Evolutionary conservation across 2,797 vertebrate genomes (phyloP), one percentile per base, ranked within the genome.

Genomic region (Anabas testudineus): DNA sequence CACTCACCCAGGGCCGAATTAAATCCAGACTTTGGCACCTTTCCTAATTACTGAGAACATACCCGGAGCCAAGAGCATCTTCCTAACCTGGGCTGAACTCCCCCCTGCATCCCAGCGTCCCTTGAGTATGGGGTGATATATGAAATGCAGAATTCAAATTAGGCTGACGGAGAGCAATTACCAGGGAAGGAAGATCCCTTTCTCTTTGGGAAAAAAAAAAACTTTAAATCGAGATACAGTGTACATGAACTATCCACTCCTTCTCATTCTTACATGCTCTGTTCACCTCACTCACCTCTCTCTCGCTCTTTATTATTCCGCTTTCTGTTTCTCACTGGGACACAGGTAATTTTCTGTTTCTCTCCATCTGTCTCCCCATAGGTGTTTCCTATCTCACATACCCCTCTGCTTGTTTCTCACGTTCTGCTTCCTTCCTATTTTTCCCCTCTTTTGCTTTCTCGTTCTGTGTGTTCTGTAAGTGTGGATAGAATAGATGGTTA

Each of bases 11-110:
- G 85, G 87, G 89, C 87, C 52, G 61, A 88, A 93, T 93, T 93
- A 91, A 93, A 92, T 92, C 88, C 91, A 91, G 92, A 91, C 82
- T 87, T 87, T 93, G 91, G 90, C 91, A 90, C 91, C 88, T 87
- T 86, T 92, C 90, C 92, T 92, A 94, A 94, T 94, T 92, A 92
- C 88, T 80, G 85, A 91, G 89, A 92, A 90, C 85, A 82, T 78
- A 90, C 74, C 64, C 74, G 2, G 65, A 89, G 91, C 90, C 85
- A 87, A 90, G 71, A 86, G 78, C 82, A 78, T 76, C 72, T 78
- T 80, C 47, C 79, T 90, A 93, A 92, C 91, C 91, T 85, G 74
- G 71, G 63, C 77, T 92, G 88, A 92, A 92, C 90, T 58, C 60
- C 82, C 52, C 65, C 81, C 87, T 83, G 78, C 85, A 85, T 82